A percentile compares a stretch with the other conserved stretches of the same genome.
These are phyloP conservation scores for Sprattus sprattus DNA, from an alignment of 2,113 vertebrate genomes.

Conservation along the genomic window DNA sequence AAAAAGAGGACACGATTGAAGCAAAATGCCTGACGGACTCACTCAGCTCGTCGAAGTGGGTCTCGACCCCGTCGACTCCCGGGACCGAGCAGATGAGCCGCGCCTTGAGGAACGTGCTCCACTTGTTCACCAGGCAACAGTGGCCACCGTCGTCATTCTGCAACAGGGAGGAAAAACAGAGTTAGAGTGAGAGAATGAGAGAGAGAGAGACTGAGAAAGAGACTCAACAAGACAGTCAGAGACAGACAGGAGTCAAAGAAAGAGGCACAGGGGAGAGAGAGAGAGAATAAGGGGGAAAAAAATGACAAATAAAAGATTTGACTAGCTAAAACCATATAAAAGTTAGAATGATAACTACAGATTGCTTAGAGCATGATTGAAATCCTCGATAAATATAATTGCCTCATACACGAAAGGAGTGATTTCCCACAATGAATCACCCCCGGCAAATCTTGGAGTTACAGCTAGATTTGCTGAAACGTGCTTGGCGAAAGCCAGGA, in stretches of 20 bases:
- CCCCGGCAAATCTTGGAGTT: not conserved
- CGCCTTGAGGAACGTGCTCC: conserved; percentile 98
- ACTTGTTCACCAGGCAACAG: conserved; percentile 97
- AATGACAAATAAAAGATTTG: not conserved
- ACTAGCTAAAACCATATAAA: not conserved
- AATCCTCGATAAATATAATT: not conserved
- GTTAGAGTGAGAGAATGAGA: not conserved
- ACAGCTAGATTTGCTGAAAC: not conserved
- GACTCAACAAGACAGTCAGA: not conserved
- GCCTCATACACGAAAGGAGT: not conserved
- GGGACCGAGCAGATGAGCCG: conserved; percentile 95
- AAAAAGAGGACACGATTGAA: not conserved
- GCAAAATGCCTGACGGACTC: conserved; percentile 61
- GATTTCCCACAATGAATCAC: not conserved
- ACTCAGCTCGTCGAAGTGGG: conserved; percentile 97
- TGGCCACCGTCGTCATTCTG: conserved; percentile 96
- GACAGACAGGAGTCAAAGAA: not conserved
- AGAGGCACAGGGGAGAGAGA: not conserved
- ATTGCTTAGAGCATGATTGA: not conserved
- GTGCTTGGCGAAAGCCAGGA: not conserved
- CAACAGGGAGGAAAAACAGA: not conserved
- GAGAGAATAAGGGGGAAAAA: not conserved
- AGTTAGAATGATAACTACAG: not conserved
- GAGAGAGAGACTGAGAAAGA: not conserved
- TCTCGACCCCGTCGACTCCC: conserved; percentile 88